Base-by-base conservation (phyloP, 2,888 invertebrate species). In the Phengaris arion region DNA sequence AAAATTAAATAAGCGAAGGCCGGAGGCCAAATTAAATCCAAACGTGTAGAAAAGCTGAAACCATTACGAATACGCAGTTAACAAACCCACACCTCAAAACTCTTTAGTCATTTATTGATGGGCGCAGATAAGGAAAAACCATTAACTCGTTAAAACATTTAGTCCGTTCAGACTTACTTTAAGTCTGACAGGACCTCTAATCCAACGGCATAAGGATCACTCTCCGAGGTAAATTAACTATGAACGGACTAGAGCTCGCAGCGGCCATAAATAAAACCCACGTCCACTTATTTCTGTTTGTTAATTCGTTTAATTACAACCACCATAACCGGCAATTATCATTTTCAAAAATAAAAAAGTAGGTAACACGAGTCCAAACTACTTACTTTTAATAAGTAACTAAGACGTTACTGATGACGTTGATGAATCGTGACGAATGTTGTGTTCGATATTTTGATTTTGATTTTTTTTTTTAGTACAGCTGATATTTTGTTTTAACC, bases 301-400 rank as follows among this genome's bases (percentile, higher is more conserved):
- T 90, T 90, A 91, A 88, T 87, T 84, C 84, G 84, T 88, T 88
- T 88, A 89, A 92, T 92, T 91, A 88, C 86, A 83, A 77, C 81
- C 81, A 82, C 82, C 82, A 80, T 81, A 82, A 86, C 89, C 88
- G 86, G 87, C 89, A 91, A 92, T 92, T 92, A 91, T 83, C 83
- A 83, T 84, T 86, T 77, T 84, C 84, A 86, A 87, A 87, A 86
- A 88, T 85, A 85, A 85, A 85, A 89, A 83, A 87, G 5, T n/a
- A n/a, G n/a, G 87, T 88, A 88, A 83, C 84, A 83, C 85, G 83
- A 6, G 59, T 59, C 35, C 35, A 83, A 84, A 89, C 86, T 89
- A 90, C 89, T 92, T 90, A 90, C 88, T 91, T 91, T 89, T 91
- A 92, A 92, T 92, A 91, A 90, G 83, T 90, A 91, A 93, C 90